Evolutionary conservation across 2,888 invertebrate species (phyloP), one percentile per base, ranked within the genome.

Genomic region (Oscheius sp.): DNA sequence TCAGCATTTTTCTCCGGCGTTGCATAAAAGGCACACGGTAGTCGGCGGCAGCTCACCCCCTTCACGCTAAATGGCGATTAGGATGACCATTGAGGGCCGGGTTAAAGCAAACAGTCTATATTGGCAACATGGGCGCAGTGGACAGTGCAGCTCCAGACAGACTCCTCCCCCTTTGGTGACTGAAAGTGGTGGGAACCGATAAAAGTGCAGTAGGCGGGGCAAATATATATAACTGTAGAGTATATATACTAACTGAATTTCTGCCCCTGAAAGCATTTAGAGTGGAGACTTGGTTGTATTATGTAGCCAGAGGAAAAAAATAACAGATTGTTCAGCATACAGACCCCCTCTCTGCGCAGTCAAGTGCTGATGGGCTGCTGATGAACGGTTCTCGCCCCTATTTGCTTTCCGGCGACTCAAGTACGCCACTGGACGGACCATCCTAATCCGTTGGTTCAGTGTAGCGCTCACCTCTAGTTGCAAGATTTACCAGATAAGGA

Each of bases 81-180:
- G 29, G 29, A 15, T 27, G 34, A 37, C 55, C 31, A 55, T 34
- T 55, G 20, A 55, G 55, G 57, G 17, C 23, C 10, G 12, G 25
- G 10, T 52, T 52, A 52, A 57, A 34, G 37, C 57, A 57, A 57
- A 55, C 55, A 55, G 57, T 57, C 37, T 39, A 37, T 25, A 57
- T 57, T 57, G 57, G 57, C 57, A 57, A 57, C 57, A 57, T 57
- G 34, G 57, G 57, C 57, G 57, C 34, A 57, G 61, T 61, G 61
- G 61, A 61, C 61, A 61, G 61, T 61, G 61, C 61, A 61, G 61
- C 61, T 61, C 61, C 61, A 61, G 61, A 61, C 61, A 61, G 61
- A 61, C 61, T 61, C 61, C 61, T 31, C 61, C 61, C 61, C 61
- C 45, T 61, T 61, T 42, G 45, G 45, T 42, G 61, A 45, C 37